Base-by-base conservation (phyloP, 2,888 invertebrate species). In the Creontiades dilutus region DNA sequence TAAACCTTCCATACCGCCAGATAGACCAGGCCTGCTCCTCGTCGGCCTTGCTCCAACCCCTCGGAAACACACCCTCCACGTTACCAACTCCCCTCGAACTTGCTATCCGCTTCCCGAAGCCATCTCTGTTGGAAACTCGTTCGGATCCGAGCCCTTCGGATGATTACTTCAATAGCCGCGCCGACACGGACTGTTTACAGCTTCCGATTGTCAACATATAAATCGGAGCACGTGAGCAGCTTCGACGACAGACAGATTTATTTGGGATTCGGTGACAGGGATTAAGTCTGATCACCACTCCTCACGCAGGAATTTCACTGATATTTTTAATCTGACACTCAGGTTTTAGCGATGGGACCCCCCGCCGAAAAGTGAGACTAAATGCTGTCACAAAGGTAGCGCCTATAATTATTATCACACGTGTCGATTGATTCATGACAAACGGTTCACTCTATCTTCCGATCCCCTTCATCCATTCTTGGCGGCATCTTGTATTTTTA, bases 161-260 rank as follows among this genome's bases (percentile, higher is more conserved):
- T 68, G 78, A 78, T 78, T 78, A 78, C 46, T 78, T 78, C 78
- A 47, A 78, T 78, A 46, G 78, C 16, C 37, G 78, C 37, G 47
- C 16, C 37, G 78, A 78, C 78, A 78, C 78, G 78, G 19, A 14
- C 78, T 78, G 78, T 78, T 78, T 78, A 78, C 78, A 37, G 46
- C 78, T 46, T 68, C 68, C 78, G 37, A 78, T 78, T 46, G 46
- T 78, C 78, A 78, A 78, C 47, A 78, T 37, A 47, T 78, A 78
- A 78, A 78, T 68, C 68, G 23, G 23, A 68, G 57, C 14, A 12
- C 68, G 68, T 68, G 23, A 19, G 23, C 23, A 68, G 9, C 23
- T 68, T 27, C 11, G 68, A 23, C 68, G 23, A 68, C 68, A 0
- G 13, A 16, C 9, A 61, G 52, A 4, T 68, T 68, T 68, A 68